phyloP scores from a whole-genome alignment of 1,140 invertebrate genomes.

The Riptortus pedestris region DNA sequence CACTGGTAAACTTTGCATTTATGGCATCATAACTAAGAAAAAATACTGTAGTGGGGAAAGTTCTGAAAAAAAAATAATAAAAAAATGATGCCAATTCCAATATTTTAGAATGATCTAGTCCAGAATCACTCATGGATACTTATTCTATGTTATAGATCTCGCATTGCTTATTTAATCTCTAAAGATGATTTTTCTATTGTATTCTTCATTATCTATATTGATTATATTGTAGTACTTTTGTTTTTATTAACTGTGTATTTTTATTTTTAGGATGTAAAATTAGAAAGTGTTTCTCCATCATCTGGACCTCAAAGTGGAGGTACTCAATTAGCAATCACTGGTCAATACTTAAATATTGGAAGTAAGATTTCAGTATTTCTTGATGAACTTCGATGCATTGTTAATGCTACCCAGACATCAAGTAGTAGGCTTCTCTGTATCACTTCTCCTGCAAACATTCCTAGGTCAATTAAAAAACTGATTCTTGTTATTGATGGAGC shows the following conservation, averaged over 20 bases:
- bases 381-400: conserved; percentile 77
- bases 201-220: too few species aligned
- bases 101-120: too few species aligned
- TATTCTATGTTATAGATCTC: too few species aligned
- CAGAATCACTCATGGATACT: too few species aligned
- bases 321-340: conserved; percentile 80
- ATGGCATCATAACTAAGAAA: too few species aligned
- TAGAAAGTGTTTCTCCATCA: conserved; percentile 69
- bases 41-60: too few species aligned
- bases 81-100: too few species aligned
- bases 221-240: neutral
- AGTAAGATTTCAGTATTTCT: conserved; percentile 76
- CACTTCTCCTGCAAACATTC: conserved; percentile 49
- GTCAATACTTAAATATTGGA: conserved; percentile 87
- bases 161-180: too few species aligned
- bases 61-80: too few species aligned
- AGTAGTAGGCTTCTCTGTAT: conserved; percentile 77
- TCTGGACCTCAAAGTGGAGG: conserved; percentile 89
- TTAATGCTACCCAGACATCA: conserved; percentile 80
- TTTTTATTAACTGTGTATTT: neutral
- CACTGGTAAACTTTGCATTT: too few species aligned
- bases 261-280: conserved; percentile 51
- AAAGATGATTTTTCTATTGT: too few species aligned
- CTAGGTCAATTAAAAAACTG: conserved; percentile 42
- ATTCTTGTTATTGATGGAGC: conserved; percentile 76